Percentiles rank a stretch among this genome's conserved stretches.
Conservation (phyloP, 2,888 invertebrate genomes). For the Rhopalosiphum nymphaeae region DNA sequence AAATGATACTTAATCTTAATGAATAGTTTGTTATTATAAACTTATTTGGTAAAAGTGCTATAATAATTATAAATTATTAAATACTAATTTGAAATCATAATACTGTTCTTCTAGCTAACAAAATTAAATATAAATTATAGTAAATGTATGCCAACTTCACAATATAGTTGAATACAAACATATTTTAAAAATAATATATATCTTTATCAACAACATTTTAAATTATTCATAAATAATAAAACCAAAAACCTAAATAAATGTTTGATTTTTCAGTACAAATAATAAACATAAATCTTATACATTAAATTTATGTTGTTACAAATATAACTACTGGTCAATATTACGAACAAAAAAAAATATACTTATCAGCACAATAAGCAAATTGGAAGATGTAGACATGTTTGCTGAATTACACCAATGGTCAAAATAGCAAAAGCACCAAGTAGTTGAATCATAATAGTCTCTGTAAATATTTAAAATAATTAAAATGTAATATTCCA, state of each 20-base stretch:
- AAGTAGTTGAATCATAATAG: conserved; percentile 84
- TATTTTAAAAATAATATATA: not conserved
- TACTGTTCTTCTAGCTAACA: not conserved
- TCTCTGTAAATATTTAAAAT: conserved; percentile 74
- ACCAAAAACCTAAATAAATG: not conserved
- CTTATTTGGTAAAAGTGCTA: conserved; percentile 1
- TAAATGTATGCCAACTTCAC: not conserved
- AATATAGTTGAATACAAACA: conserved; percentile 10
- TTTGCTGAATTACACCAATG: conserved; percentile 67
- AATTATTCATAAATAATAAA: not conserved
- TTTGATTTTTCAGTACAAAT: conserved; percentile 22
- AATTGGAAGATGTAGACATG: conserved; percentile 51
- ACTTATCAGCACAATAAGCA: conserved; percentile 62
- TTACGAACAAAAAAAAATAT: conserved; percentile 56
- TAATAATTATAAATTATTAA: not conserved
- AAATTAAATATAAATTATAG: not conserved
- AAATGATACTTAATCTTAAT: not conserved
- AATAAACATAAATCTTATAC: not conserved
- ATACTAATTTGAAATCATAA: not conserved
- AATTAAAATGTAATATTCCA: conserved; percentile 29
- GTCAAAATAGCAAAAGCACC: conserved; percentile 92
- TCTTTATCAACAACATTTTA: conserved; percentile 22
- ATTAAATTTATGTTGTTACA: not conserved
- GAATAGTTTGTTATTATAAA: not conserved
- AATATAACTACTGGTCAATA: conserved; percentile 39